Conservation (phyloP, 1,140 invertebrate species). For the Drosophila pallidifrons region DNA sequence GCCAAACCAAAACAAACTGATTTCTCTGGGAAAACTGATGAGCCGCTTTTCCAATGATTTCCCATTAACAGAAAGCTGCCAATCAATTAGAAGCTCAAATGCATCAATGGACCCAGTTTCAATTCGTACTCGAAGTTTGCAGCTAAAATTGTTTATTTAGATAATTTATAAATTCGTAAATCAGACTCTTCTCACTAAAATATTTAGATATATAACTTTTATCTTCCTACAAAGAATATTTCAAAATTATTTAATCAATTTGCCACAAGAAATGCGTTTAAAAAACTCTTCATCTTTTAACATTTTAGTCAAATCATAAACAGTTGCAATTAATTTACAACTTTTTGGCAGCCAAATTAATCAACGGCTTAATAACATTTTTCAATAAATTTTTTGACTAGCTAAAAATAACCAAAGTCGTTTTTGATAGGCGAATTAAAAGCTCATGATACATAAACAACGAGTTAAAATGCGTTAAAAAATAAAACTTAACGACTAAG, state of each 20-base stretch:
- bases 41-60: slow-evolving; percentile 54
- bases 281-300: slow-evolving; percentile 10
- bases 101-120: slow-evolving; percentile 11
- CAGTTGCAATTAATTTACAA: slow-evolving; percentile 18
- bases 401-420: slow-evolving; percentile 6
- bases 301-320: slow-evolving; percentile 14
- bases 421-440: slow-evolving; percentile 30
- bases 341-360: slow-evolving; percentile 22
- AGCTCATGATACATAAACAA: slow-evolving; percentile 68
- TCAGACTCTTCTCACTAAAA: too few relatives aligned
- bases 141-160: too few relatives aligned
- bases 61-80: slow-evolving; percentile 58
- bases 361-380: slow-evolving; percentile 20
- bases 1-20: slow-evolving; percentile 53
- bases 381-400: slow-evolving; percentile 9
- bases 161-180: too few relatives aligned
- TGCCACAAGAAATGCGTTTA: neutral
- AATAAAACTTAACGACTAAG: neutral
- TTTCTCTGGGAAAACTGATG: slow-evolving; percentile 48
- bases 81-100: slow-evolving; percentile 14
- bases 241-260: slow-evolving; percentile 1
- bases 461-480: neutral
- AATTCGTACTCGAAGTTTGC: neutral
- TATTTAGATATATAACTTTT: neutral
- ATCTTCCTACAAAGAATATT: neutral